Percentiles rank a stretch among this genome's conserved stretches.
phyloP scores from a whole-genome alignment of 2,797 vertebrate genomes.

The Lutra lutra region DNA sequence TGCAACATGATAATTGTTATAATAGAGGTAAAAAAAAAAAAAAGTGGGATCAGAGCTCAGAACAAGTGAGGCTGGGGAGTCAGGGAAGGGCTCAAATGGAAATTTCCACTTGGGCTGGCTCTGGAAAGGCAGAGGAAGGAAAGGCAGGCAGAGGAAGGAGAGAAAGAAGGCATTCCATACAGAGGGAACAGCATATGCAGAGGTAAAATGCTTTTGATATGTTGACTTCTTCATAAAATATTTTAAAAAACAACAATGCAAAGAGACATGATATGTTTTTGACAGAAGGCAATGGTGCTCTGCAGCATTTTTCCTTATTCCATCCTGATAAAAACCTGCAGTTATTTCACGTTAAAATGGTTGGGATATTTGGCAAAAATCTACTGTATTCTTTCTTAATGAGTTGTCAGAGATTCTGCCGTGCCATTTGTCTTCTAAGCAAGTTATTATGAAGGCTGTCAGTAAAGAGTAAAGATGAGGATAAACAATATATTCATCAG shows the following conservation, averaged over 20 bases:
- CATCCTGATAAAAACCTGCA: accelerated
- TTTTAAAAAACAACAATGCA: neutral
- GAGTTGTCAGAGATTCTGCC: constrained; percentile 78
- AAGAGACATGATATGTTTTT: neutral
- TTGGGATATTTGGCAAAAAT: constrained; percentile 57
- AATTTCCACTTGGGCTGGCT: neutral
- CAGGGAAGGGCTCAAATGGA: neutral
- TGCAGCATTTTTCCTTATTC: neutral
- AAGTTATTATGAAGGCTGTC: constrained; percentile 86
- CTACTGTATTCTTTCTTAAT: constrained; percentile 76
- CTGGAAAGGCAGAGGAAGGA: neutral
- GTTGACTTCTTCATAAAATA: neutral
- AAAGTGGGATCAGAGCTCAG: neutral
- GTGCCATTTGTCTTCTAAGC: constrained; percentile 78
- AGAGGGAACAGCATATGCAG: neutral
- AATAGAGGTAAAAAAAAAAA: neutral
- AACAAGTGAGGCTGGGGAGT: neutral
- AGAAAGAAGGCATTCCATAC: neutral
- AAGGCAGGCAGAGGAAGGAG: neutral
- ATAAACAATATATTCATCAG: constrained; percentile 79
- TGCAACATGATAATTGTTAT: neutral
- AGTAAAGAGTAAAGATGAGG: constrained; percentile 83
- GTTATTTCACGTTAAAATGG: neutral
- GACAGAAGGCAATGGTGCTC: constrained; percentile 31
- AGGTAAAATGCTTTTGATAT: neutral